Evolutionary conservation across 2,888 invertebrate species (phyloP).

Genomic region (Odontomyia ornata): DNA sequence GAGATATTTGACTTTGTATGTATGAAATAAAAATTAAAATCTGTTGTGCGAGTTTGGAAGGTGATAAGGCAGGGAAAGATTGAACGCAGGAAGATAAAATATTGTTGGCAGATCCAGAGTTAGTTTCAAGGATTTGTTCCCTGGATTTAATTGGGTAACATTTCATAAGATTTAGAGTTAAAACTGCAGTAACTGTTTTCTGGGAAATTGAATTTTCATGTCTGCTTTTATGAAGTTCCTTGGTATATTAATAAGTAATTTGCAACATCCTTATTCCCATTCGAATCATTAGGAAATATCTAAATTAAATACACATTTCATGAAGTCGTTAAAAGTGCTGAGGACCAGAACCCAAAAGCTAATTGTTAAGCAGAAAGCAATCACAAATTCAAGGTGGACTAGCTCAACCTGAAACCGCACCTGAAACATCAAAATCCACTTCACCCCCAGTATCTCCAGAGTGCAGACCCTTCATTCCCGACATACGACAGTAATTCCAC

Average conservation of each 20-base stretch:
- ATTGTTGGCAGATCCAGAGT: no score
- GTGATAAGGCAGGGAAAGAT: no score
- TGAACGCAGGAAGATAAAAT: no score
- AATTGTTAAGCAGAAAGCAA: conserved; percentile 28
- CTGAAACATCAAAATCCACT: conserved; percentile 37
- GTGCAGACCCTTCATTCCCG: neutral
- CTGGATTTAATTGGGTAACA: no score
- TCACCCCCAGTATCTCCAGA: neutral
- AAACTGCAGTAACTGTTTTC: no score
- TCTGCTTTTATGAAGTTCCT: no score
- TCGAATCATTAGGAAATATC: neutral
- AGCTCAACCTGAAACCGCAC: neutral
- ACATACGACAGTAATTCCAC: conserved; percentile 7
- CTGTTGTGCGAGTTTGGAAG: no score
- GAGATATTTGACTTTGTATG: neutral
- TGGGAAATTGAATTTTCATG: no score
- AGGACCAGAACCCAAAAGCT: neutral
- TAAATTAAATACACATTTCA: conserved; percentile 26
- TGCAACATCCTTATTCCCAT: neutral
- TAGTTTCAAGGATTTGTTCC: no score
- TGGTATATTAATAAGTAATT: no score
- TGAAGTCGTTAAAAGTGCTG: conserved; percentile 20
- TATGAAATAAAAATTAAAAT: no score
- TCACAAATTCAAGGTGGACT: conserved; percentile 9
- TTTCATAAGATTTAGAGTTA: no score